These are phyloP conservation scores for Reticulitermes speratus DNA, from an alignment of 1,140 invertebrate genomes.

Conservation along the genomic window DNA sequence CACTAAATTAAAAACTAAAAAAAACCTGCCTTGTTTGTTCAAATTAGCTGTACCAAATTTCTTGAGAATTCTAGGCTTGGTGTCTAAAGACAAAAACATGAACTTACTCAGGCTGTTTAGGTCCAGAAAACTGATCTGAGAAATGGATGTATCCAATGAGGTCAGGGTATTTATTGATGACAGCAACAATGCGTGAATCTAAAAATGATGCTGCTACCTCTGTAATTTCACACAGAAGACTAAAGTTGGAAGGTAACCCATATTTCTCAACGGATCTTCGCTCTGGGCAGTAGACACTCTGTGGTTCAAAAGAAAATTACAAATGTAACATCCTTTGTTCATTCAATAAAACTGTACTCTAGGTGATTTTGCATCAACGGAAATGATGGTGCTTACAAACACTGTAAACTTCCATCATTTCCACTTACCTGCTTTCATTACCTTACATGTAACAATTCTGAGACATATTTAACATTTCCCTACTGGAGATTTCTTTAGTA, in stretches of 20 bases:
- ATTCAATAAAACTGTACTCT: not conserved
- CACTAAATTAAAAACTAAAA: too few species aligned
- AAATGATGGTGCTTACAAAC: slow-evolving; percentile 22
- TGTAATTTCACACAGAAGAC: slow-evolving; percentile 84
- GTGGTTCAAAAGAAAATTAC: slow-evolving; percentile 38
- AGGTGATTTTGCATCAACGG: not conserved
- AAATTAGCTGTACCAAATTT: too few species aligned
- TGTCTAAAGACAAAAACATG: not conserved
- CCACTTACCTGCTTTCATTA: too few species aligned
- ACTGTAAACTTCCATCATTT: too few species aligned
- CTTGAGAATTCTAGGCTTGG: too few species aligned
- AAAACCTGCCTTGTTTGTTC: too few species aligned
- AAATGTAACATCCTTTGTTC: not conserved
- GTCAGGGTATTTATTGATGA: slow-evolving; percentile 82
- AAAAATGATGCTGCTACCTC: slow-evolving; percentile 80
- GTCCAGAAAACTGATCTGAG: slow-evolving; percentile 92
- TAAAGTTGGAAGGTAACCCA: slow-evolving; percentile 76
- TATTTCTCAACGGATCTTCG: slow-evolving; percentile 85
- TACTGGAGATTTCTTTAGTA: too few species aligned
- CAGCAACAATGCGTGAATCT: slow-evolving; percentile 79
- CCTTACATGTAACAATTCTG: too few species aligned
- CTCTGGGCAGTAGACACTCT: slow-evolving; percentile 91
- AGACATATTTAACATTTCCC: too few species aligned
- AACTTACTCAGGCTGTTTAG: slow-evolving; percentile 84
- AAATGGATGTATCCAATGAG: slow-evolving; percentile 96